Percentiles rank a stretch among this genome's conserved stretches.
phyloP scores from a whole-genome alignment of 2,888 invertebrate genomes.

The Lamellibrachia satsuma region DNA sequence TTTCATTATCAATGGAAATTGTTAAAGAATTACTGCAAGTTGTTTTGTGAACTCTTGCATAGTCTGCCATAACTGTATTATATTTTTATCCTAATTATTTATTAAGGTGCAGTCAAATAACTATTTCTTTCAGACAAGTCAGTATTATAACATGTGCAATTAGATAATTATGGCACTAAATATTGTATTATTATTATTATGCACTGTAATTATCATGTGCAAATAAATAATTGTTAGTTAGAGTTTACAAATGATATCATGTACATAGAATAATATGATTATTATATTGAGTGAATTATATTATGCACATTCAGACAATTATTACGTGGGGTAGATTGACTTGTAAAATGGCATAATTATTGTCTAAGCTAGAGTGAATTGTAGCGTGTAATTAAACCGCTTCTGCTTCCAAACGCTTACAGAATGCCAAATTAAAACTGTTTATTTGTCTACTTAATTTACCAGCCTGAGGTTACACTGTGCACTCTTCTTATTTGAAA shows the following conservation, averaged over 20 bases:
- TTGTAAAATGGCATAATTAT: not conserved
- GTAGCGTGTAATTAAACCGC: not conserved
- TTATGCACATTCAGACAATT: not conserved
- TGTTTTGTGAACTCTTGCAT: too few relatives aligned
- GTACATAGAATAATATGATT: not conserved
- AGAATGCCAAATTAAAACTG: not conserved
- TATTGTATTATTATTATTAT: too few relatives aligned
- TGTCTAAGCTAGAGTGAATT: not conserved
- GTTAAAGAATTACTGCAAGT: too few relatives aligned
- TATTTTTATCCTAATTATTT: too few relatives aligned
- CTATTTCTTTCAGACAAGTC: too few relatives aligned
- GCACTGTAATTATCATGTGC: too few relatives aligned
- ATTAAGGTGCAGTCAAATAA: too few relatives aligned
- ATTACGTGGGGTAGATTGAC: not conserved
- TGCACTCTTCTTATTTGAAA: not conserved
- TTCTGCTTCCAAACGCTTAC: not conserved
- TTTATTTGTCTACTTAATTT: not conserved
- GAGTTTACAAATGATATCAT: not conserved
- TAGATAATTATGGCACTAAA: too few relatives aligned
- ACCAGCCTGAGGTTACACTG: not conserved
- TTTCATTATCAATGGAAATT: too few relatives aligned
- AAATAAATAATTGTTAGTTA: too few relatives aligned
- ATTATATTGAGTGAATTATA: not conserved
- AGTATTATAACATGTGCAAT: too few relatives aligned
- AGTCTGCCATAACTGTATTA: too few relatives aligned